Conservation (phyloP, 2,113 vertebrate species). For the Xiphophorus hellerii region DNA sequence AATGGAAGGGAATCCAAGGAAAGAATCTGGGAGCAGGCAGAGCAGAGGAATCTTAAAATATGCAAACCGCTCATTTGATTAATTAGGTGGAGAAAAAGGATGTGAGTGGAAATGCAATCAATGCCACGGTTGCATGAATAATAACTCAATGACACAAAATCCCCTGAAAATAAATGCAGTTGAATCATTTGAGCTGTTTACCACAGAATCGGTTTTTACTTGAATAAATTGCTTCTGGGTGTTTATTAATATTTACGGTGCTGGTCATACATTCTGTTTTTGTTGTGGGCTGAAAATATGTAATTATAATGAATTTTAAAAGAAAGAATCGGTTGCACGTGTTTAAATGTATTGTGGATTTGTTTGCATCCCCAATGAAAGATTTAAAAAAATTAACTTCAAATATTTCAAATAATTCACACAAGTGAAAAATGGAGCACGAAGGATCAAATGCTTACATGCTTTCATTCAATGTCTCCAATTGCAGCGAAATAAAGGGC, state of each 20-base stretch:
- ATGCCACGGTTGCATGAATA: slow-evolving; percentile 26
- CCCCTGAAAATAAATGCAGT: slow-evolving; percentile 34
- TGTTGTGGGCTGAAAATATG: neutral
- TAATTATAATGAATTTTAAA: neutral
- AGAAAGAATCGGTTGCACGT: neutral
- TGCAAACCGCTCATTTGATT: slow-evolving; percentile 58
- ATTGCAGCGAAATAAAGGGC: neutral
- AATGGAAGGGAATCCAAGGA: slow-evolving; percentile 39
- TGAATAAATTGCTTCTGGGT: neutral
- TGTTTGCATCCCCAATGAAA: neutral
- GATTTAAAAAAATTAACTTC: neutral
- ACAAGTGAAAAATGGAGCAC: neutral
- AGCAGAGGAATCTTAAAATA: slow-evolving; percentile 46
- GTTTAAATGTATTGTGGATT: neutral
- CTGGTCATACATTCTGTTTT: neutral
- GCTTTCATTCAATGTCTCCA: neutral
- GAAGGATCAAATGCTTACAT: neutral
- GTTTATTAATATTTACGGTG: neutral
- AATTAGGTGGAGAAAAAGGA: slow-evolving; percentile 47
- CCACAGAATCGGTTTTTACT: neutral
- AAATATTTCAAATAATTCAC: neutral
- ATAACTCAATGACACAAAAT: slow-evolving; percentile 34
- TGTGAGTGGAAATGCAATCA: slow-evolving; percentile 54
- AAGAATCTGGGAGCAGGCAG: slow-evolving; percentile 25
- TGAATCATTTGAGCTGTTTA: neutral